phyloP scores from a whole-genome alignment of 2,888 invertebrate species.

The Osedax frankpressi region DNA sequence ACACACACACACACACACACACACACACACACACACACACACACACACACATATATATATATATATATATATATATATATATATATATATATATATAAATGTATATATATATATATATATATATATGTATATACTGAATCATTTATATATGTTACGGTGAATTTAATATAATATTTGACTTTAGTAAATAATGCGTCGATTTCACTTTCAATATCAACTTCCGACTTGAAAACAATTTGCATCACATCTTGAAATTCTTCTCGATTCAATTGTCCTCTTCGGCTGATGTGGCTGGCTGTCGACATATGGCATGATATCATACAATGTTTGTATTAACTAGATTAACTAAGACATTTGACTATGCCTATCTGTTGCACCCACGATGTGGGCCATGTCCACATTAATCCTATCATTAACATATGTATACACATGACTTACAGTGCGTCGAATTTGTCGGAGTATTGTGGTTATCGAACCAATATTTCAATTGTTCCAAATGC shows the following conservation, averaged over 20 bases:
- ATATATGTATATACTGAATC: too few species aligned
- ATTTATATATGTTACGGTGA: too few species aligned
- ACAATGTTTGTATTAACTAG: too few species aligned
- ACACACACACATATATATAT: too few species aligned
- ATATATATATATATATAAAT: too few species aligned
- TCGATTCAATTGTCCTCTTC: slow-evolving; percentile 35
- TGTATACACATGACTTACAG: neutral
- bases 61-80: too few species aligned
- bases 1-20: too few species aligned
- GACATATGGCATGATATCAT: neutral
- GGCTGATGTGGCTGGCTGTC: slow-evolving; percentile 24
- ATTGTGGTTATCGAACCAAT: slow-evolving; percentile 35
- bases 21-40: too few species aligned
- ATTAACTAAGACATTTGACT: too few species aligned
- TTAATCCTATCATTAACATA: neutral
- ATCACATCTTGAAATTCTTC: slow-evolving; percentile 42
- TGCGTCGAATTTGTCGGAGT: slow-evolving; percentile 24
- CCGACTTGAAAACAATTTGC: slow-evolving; percentile 35
- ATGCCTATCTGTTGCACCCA: too few species aligned
- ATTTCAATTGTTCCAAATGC: slow-evolving; percentile 41
- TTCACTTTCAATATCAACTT: slow-evolving; percentile 41
- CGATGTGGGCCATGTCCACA: neutral
- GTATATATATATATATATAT: too few species aligned
- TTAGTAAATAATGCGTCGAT: slow-evolving; percentile 42
- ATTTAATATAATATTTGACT: too few species aligned